Percentiles rank a stretch among this genome's conserved stretches.
Conservation (phyloP, 2,113 vertebrate species). For the Taurulus bubalis region DNA sequence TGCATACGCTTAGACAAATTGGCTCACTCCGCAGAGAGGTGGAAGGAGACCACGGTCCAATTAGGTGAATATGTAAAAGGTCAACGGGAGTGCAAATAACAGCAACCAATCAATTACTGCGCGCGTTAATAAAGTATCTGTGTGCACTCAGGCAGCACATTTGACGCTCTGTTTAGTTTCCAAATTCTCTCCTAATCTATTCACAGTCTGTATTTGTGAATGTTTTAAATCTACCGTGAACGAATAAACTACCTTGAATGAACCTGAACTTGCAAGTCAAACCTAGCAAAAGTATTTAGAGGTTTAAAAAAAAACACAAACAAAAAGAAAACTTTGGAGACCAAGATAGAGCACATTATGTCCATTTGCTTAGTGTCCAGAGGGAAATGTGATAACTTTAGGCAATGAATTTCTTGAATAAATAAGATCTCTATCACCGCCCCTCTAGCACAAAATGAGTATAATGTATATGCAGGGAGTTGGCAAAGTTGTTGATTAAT, state of each 20-base stretch:
- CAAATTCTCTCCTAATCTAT: conserved; percentile 26
- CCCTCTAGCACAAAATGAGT: conserved; percentile 31
- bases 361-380: conserved; percentile 26
- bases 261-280: conserved; percentile 10
- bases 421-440: conserved; percentile 32
- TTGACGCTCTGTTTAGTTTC: conserved; percentile 21
- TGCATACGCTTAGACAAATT: conserved; percentile 50
- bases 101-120: conserved; percentile 8
- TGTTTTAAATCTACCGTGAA: not conserved
- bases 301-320: not conserved
- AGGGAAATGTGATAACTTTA: conserved; percentile 33
- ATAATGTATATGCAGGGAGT: conserved; percentile 57
- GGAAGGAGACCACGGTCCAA: conserved; percentile 31
- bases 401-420: conserved; percentile 58
- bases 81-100: conserved; percentile 33
- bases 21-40: conserved; percentile 37
- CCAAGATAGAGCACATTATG: conserved; percentile 22
- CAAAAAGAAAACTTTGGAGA: conserved; percentile 1
- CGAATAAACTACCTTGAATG: conserved; percentile 7
- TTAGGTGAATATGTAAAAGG: conserved; percentile 22
- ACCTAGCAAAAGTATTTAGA: not conserved
- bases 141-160: conserved; percentile 22
- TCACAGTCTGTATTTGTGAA: conserved; percentile 6
- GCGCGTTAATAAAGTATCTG: conserved; percentile 16
- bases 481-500: conserved; percentile 72